Conservation (phyloP, 2,113 vertebrate genomes). For the Coracopsis vasa region DNA sequence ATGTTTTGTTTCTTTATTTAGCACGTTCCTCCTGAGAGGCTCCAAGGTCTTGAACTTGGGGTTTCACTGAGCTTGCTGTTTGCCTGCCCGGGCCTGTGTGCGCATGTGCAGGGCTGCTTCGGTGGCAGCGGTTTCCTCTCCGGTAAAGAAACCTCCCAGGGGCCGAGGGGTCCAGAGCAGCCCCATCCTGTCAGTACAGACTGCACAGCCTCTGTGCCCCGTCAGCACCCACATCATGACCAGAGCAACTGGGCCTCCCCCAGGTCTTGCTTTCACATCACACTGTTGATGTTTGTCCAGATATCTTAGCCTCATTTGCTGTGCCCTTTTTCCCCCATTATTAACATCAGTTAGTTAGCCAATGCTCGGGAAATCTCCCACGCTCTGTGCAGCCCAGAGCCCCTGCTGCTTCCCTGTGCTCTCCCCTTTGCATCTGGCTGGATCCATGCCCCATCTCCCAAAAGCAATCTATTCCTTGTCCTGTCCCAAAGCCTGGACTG, state of each 20-base stretch:
- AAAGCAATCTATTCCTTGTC: neutral
- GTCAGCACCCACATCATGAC: fast-evolving
- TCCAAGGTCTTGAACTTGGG: neutral
- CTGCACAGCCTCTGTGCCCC: neutral
- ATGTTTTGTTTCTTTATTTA: neutral
- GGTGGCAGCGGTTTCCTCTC: neutral
- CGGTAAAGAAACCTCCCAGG: fast-evolving
- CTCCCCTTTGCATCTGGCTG: fast-evolving
- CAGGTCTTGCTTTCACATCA: fast-evolving
- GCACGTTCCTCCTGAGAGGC: neutral
- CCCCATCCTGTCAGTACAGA: neutral
- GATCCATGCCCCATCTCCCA: neutral
- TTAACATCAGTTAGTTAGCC: neutral
- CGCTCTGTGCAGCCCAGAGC: fast-evolving
- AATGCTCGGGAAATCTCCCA: neutral
- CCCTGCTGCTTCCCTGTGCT: neutral
- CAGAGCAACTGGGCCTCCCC: too few relatives aligned
- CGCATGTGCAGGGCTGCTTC: too few relatives aligned
- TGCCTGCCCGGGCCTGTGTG: fast-evolving
- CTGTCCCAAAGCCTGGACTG: neutral
- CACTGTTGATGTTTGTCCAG: neutral
- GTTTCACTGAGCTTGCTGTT: neutral
- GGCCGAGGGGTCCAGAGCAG: neutral
- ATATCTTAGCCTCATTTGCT: neutral
- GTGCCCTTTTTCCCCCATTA: neutral